Evolutionary conservation across 2,888 invertebrate genomes (phyloP).

Genomic region (Cheilosia urbana): DNA sequence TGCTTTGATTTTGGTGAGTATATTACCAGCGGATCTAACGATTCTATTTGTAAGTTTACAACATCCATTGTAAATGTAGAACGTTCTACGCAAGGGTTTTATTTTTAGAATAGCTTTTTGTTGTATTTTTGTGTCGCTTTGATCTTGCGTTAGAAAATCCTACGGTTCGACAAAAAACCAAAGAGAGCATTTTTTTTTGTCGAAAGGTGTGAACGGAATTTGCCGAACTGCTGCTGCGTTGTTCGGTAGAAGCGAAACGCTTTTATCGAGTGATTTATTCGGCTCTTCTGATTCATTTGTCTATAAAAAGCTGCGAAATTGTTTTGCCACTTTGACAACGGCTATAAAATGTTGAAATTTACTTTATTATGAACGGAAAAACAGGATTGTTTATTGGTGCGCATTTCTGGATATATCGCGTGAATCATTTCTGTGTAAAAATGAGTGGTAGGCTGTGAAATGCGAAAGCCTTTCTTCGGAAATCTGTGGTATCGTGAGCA

Average conservation of each 20-base stretch:
- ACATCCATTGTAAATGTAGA: constrained; percentile 11
- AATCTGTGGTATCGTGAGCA: background rate
- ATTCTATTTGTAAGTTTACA: constrained; percentile 35
- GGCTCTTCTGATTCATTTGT: constrained; percentile 54
- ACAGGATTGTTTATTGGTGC: background rate
- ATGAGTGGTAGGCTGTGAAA: background rate
- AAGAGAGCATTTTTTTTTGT: constrained; percentile 3
- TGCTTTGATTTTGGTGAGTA: constrained; percentile 78
- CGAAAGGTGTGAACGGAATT: constrained; percentile 32
- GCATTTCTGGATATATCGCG: constrained; percentile 35
- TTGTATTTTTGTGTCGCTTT: constrained; percentile 21
- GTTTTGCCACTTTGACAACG: constrained; percentile 3
- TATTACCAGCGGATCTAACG: background rate
- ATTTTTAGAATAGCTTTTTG: constrained; percentile 52
- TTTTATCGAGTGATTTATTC: constrained; percentile 5
- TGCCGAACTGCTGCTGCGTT: background rate
- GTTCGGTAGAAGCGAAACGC: background rate
- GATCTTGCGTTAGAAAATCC: constrained; percentile 38
- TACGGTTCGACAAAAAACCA: background rate
- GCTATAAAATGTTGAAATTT: constrained; percentile 7
- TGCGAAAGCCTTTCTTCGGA: background rate
- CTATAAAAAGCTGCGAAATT: constrained; percentile 48
- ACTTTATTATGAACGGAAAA: constrained; percentile 9
- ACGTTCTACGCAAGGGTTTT: constrained; percentile 50
- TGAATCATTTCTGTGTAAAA: constrained; percentile 21